phyloP scores from a whole-genome alignment of 2,113 vertebrate species.

The Verasper variegatus region DNA sequence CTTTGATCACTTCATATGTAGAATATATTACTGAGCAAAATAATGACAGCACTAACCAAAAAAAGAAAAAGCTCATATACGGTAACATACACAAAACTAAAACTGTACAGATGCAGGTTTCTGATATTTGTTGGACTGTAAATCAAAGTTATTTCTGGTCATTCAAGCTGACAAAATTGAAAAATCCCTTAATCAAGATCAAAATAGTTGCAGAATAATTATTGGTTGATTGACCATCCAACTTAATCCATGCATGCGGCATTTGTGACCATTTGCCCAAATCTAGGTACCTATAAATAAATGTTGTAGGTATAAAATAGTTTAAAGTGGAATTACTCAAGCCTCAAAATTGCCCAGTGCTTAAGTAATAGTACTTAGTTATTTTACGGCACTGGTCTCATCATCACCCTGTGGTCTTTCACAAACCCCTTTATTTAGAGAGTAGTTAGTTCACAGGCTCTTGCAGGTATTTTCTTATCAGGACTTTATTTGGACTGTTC shows the following conservation, averaged over 20 bases:
- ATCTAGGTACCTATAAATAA: neutral
- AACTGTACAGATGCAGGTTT: too few species aligned
- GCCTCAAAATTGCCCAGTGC: neutral
- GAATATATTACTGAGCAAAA: neutral
- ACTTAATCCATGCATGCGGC: neutral
- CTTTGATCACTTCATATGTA: neutral
- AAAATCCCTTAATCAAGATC: neutral
- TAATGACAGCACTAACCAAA: neutral
- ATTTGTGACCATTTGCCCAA: neutral
- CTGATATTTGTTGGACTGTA: too few species aligned
- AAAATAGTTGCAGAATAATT: neutral
- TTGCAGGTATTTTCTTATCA: slow-evolving; percentile 77
- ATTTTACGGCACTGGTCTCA: neutral
- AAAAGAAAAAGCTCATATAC: neutral
- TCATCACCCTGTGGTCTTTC: slow-evolving; percentile 15
- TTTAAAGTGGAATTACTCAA: neutral
- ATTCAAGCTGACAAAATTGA: neutral
- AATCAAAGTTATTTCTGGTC: too few species aligned
- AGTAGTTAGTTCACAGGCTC: slow-evolving; percentile 41
- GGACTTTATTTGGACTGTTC: slow-evolving; percentile 70
- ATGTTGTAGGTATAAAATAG: too few species aligned
- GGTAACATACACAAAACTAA: too few species aligned
- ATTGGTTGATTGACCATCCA: neutral
- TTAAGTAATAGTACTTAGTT: neutral
- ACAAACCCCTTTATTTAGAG: slow-evolving; percentile 46